Evolutionary conservation across 2,113 vertebrate genomes (phyloP).

Genomic region (Myotis davidii): DNA sequence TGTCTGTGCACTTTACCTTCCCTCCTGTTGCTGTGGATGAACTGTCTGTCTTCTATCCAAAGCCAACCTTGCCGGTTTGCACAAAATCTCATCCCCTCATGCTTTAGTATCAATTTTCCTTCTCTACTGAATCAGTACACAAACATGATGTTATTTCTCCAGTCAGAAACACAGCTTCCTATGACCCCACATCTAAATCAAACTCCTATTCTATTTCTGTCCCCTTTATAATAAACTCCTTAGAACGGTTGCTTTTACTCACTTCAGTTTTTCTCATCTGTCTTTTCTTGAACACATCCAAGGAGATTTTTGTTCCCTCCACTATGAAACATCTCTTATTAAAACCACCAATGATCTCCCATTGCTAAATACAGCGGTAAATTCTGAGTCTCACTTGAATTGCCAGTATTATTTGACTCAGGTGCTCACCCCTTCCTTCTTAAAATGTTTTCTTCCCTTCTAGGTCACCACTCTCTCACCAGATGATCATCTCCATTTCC

Average conservation of each 20-base stretch:
- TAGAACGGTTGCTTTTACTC: not conserved
- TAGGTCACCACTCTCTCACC: not conserved
- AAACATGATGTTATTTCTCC: not conserved
- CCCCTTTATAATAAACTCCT: not conserved
- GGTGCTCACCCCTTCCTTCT: not conserved
- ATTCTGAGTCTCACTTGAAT: not conserved
- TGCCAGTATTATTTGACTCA: not conserved
- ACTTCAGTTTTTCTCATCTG: not conserved
- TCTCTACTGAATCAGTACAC: not conserved
- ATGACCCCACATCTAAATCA: not conserved
- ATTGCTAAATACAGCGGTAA: not conserved
- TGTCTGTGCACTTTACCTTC: no score
- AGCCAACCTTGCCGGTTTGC: not conserved
- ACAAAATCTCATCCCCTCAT: not conserved
- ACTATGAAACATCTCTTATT: not conserved
- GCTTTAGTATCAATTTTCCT: not conserved
- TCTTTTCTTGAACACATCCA: not conserved
- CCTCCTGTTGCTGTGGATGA: not conserved
- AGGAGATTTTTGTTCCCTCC: not conserved
- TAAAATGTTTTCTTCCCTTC: not conserved
- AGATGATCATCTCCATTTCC: not conserved
- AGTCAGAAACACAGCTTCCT: not conserved
- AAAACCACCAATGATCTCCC: not conserved
- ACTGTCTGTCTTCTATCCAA: not conserved
- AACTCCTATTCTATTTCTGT: not conserved